Base-by-base conservation (phyloP, 1,140 invertebrate genomes). In the Rhyzopertha dominica region DNA sequence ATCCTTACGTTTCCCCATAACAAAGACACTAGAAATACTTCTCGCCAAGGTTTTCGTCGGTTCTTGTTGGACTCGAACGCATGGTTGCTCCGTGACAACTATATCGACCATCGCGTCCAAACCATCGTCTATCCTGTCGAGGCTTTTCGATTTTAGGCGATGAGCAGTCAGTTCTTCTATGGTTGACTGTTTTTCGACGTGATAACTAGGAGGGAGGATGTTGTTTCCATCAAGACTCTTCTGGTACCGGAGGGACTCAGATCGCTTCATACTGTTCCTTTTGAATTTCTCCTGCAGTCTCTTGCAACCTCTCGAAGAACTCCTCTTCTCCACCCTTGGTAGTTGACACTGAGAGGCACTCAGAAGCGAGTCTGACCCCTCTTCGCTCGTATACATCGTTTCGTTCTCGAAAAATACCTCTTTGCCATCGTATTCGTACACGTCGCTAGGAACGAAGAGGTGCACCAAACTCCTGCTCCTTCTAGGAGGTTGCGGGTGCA, bases 111-210 rank as follows among this genome's bases (percentile, higher is more conserved):
- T 77, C 1, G 81, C 76, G 46, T 86, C 81, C 0, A 85, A 60
- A 7, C 81, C 81, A 53, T 87, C 84, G 52, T 85, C 84, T 4
- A 88, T 81, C 35, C 83, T 75, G 45, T 89, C 85, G 20, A 87
- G 64, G 43, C 84, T 87, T 66, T 87, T 88, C 1, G 82, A 82
- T 34, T 83, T 69, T 22, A 76, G 71, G 35, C 74, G 74, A n/a
- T 71, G 34, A 16, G 10, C 26, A 12, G 49, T 37, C 4, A 25
- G 23, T n/a, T 47, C 46, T 12, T 51, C 36, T 51, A 54, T 5
- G 58, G 47, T 49, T 7, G 66, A 56, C 47, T 67, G 56, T 16
- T 64, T 61, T 47, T 69, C 59, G 51, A 52, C 36, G 47, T 52
- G 46, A 38, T 18, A 8, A 13, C 13, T 1, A 10, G 14, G 18